These are phyloP conservation scores for Etia nguti DNA, from an alignment of 2,113 vertebrate species.

Conservation along the genomic window DNA sequence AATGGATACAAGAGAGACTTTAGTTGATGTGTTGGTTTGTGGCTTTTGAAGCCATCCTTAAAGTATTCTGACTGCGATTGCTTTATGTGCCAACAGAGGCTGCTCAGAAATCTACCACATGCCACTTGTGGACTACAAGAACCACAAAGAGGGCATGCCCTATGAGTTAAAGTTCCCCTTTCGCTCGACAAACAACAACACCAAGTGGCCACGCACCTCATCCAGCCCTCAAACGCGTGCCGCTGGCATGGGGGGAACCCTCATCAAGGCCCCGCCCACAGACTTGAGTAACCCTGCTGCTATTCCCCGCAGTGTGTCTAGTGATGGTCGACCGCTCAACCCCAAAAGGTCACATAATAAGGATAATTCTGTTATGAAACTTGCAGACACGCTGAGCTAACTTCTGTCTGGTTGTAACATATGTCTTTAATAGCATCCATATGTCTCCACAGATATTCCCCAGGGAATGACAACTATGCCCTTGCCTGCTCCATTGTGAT, in stretches of 20 bases:
- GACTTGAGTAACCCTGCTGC: slow-evolving; percentile 77
- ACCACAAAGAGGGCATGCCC: slow-evolving; percentile 85
- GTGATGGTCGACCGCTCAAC: slow-evolving; percentile 86
- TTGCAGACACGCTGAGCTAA: background rate
- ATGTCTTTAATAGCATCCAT: background rate
- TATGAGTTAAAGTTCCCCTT: slow-evolving; percentile 95
- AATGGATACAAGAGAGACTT: background rate
- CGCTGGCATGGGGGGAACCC: slow-evolving; percentile 72
- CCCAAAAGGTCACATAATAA: slow-evolving; percentile 74
- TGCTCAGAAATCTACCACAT: slow-evolving; percentile 92
- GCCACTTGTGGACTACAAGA: slow-evolving; percentile 94
- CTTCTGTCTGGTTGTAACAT: background rate
- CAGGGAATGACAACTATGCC: slow-evolving; percentile 89
- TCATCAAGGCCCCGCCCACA: slow-evolving; percentile 75
- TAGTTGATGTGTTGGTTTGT: background rate
- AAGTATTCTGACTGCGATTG: background rate
- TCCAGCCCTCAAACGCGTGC: slow-evolving; percentile 74
- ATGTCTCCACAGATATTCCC: slow-evolving; percentile 78
- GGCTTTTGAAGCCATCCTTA: background rate
- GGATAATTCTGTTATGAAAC: background rate
- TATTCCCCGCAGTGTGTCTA: slow-evolving; percentile 92
- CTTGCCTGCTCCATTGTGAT: slow-evolving; percentile 87
- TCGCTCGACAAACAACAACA: slow-evolving; percentile 82
- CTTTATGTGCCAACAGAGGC: slow-evolving; percentile 72
- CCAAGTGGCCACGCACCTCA: slow-evolving; percentile 89